Evolutionary conservation across 1,140 invertebrate species (phyloP), one percentile per base, ranked within the genome.

Genomic region (Cotesia typhae): DNA sequence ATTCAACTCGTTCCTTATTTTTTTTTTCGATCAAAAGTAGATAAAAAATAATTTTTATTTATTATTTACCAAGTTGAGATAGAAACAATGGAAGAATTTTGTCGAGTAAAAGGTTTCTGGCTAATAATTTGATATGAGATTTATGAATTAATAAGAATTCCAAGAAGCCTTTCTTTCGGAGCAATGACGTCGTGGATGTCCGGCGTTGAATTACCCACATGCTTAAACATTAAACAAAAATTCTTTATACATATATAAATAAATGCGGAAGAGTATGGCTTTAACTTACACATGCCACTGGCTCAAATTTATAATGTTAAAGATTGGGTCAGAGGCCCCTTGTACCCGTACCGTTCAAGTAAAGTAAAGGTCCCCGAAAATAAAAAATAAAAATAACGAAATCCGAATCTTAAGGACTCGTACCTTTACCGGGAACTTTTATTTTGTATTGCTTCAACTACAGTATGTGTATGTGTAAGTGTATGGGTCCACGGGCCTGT

Each of bases 71-170:
- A 7, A 47, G 41, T 28, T 28, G 28, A 28, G 28, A 28, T 28
- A 28, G 28, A 28, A 28, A 47, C 41, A 47, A 10, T 7, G 10
- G 3, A 47, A 47, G 41, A 47, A 47, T 47, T 47, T 9, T 10
- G 41, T 47, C 6, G 41, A 10, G 6, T 9, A 47, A 47, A 47
- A 47, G 41, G 41, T 47, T 47, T 47, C 41, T 47, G 28, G 28
- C 28, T 28, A 28, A 28, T 28, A 28, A 28, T 28, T 28, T 28
- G 28, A 28, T 28, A 28, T 47, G 10, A 47, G 41, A 71, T 72
- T 67, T 67, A 67, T 67, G 65, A 72, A 72, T 72, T 72, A 67
- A 72, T 67, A 72, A 51, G 65, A 67, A 67, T 72, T 72, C 65
- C 65, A 52, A 47, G 71, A 72, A 72, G 71, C 65, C 37, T 72